Percentiles rank a stretch among this genome's conserved stretches.
Conservation (phyloP, 2,888 invertebrate genomes). For the Apodemia mormo region DNA sequence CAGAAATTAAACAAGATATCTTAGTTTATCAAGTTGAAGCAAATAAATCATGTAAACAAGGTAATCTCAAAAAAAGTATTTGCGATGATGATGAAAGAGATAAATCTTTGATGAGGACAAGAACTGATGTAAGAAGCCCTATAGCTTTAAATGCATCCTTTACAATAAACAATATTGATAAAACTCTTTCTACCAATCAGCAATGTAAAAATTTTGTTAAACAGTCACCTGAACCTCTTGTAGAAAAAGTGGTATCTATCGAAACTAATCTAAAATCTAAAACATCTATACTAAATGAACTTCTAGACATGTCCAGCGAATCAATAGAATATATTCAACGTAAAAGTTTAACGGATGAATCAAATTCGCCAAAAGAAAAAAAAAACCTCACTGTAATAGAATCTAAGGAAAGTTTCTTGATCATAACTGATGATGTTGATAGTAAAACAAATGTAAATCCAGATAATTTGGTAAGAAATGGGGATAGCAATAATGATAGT, state of each 20-base stretch:
- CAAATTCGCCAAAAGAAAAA: background rate
- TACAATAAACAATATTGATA: background rate
- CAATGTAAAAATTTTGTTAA: background rate
- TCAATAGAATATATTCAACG: conserved; percentile 21
- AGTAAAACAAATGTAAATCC: conserved; percentile 17
- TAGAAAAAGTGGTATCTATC: background rate
- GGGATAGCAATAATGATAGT: conserved; percentile 21
- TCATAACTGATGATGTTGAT: conserved; percentile 38
- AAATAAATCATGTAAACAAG: conserved; percentile 26
- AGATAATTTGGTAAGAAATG: conserved; percentile 16
- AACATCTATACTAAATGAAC: conserved; percentile 48
- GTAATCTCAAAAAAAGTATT: conserved; percentile 8
- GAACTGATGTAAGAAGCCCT: background rate
- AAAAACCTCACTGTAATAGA: conserved; percentile 23
- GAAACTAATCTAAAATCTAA: conserved; percentile 31
- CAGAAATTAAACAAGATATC: conserved; percentile 35
- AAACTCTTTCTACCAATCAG: background rate
- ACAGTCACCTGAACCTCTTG: background rate
- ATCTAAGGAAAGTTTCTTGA: conserved; percentile 47
- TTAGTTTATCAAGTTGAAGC: conserved; percentile 43
- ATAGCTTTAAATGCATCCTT: background rate
- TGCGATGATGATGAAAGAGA: background rate
- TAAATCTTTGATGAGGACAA: background rate
- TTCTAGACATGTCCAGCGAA: conserved; percentile 54
- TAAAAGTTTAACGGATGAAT: background rate